Percentiles rank a stretch among this genome's conserved stretches.
Evolutionary conservation across 2,888 invertebrate species (phyloP).

Genomic region (Noctua janthina): DNA sequence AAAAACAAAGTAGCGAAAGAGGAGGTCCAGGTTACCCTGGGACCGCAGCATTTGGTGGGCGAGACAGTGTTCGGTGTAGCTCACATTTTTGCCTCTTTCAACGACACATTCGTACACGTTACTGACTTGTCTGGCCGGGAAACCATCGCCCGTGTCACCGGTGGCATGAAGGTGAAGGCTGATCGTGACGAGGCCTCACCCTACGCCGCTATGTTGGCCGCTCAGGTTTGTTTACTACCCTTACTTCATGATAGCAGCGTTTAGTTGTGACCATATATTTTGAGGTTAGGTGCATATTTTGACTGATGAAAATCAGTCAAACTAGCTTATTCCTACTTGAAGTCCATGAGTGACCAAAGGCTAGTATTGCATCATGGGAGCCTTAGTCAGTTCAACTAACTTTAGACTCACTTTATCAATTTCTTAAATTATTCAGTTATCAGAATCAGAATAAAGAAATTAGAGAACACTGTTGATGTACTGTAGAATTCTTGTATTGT

Average conservation of each 20-base stretch:
- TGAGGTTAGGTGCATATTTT: constrained; percentile 73
- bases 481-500: background rate
- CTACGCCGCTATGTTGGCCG: constrained; percentile 99
- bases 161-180: constrained; percentile 99
- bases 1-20: constrained; percentile 99
- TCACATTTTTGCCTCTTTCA: constrained; percentile 99
- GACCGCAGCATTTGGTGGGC: constrained; percentile 98
- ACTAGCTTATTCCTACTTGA: background rate
- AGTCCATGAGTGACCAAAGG: no score
- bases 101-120: constrained; percentile 99
- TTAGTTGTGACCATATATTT: constrained; percentile 47
- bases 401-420: background rate
- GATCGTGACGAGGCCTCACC: constrained; percentile 99
- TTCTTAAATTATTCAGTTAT: background rate
- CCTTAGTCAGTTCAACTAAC: background rate
- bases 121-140: constrained; percentile 99
- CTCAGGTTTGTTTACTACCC: constrained; percentile 92
- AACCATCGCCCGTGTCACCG: constrained; percentile 98
- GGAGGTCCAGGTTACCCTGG: constrained; percentile 98
- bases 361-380: background rate
- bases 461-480: background rate
- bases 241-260: constrained; percentile 12
- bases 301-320: constrained; percentile 9
- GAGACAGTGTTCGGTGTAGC: constrained; percentile 99
- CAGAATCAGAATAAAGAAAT: background rate